phyloP scores from a whole-genome alignment of 1,140 invertebrate species.

The Coelopa frigida region DNA sequence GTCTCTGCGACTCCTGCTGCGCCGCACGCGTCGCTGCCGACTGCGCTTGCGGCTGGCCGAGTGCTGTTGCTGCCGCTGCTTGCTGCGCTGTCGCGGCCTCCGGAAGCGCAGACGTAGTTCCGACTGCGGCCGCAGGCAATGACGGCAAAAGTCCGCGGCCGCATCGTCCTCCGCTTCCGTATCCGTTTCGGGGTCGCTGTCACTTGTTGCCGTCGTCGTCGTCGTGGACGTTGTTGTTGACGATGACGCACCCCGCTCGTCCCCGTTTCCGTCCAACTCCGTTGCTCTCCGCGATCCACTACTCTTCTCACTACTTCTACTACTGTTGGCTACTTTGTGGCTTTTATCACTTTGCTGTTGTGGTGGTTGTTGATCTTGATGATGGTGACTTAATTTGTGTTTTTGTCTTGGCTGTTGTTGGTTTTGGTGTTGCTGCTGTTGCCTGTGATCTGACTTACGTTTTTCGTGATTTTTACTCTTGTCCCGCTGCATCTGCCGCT shows the following conservation, averaged over 20 bases:
- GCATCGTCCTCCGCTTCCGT: conserved; percentile 5
- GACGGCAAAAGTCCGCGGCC: conserved; percentile 21
- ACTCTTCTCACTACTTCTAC: not conserved
- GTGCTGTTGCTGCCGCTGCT: conserved; percentile 18
- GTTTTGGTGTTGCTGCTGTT: conserved; percentile 23
- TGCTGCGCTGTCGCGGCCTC: conserved; percentile 16
- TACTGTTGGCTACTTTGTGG: no score
- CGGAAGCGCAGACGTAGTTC: conserved; percentile 18
- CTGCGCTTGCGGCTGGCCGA: not conserved
- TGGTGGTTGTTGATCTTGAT: conserved; percentile 10
- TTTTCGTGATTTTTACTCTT: conserved; percentile 23
- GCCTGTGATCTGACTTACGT: conserved; percentile 10
- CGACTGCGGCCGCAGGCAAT: conserved; percentile 30
- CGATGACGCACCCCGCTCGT: not conserved
- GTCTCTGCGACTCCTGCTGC: conserved; percentile 9
- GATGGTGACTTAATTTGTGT: not conserved
- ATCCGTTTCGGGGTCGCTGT: conserved; percentile 5
- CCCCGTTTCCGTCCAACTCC: not conserved
- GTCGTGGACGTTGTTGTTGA: not conserved
- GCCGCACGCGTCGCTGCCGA: conserved; percentile 12
- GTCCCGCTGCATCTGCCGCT: not conserved
- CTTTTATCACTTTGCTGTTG: conserved; percentile 11
- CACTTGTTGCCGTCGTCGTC: not conserved
- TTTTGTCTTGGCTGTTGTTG: conserved; percentile 17
- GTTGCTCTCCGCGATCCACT: not conserved